Evolutionary conservation across 1,140 invertebrate genomes (phyloP).

Genomic region (Plutomurus gul): DNA sequence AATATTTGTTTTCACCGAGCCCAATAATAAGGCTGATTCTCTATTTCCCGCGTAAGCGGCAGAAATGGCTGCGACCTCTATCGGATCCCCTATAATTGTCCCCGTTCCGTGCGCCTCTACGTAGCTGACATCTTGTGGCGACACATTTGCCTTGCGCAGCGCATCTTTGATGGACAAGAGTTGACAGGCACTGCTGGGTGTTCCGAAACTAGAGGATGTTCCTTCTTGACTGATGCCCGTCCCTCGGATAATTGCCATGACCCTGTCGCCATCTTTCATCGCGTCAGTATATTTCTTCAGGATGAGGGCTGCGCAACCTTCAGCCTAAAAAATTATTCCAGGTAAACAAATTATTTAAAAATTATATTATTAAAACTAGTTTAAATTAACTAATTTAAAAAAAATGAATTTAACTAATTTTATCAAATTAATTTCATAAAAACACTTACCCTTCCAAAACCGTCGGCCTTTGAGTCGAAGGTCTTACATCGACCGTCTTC

Average conservation of each 20-base stretch:
- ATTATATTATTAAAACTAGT: too few species aligned
- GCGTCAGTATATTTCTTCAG: slow-evolving; percentile 59
- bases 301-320: slow-evolving; percentile 61
- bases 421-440: too few species aligned
- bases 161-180: slow-evolving; percentile 61
- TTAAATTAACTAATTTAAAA: too few species aligned
- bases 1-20: slow-evolving; percentile 67
- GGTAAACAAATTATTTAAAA: too few species aligned
- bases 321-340: too few species aligned
- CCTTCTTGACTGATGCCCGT: background rate
- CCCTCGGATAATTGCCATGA: slow-evolving; percentile 6
- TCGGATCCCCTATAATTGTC: slow-evolving; percentile 58
- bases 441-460: slow-evolving; percentile 60
- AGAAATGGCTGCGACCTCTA: slow-evolving; percentile 58
- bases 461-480: slow-evolving; percentile 64
- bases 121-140: slow-evolving; percentile 61
- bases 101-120: slow-evolving; percentile 68
- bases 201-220: background rate
- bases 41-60: slow-evolving; percentile 61
- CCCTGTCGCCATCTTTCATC: slow-evolving; percentile 66
- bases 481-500: slow-evolving; percentile 66
- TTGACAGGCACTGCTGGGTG: slow-evolving; percentile 61
- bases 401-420: too few species aligned
- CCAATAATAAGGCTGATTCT: slow-evolving; percentile 60
- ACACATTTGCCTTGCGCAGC: slow-evolving; percentile 61